A percentile compares a stretch with the other conserved stretches of the same genome.
Evolutionary conservation across 1,140 invertebrate genomes (phyloP).

Genomic region (Apis cerana): DNA sequence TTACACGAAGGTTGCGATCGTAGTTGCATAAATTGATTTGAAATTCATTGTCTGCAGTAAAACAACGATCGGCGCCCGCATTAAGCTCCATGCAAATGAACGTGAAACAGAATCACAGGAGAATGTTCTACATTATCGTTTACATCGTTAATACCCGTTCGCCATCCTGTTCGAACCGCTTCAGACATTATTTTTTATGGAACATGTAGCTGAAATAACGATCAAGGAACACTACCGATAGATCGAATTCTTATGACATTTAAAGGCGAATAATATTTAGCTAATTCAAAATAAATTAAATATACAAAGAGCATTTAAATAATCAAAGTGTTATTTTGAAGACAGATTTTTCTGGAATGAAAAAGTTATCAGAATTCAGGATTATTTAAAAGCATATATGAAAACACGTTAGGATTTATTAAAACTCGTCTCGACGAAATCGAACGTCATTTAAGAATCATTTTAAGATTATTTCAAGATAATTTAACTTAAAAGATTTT

Average conservation of each 20-base stretch:
- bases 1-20: slow-evolving; percentile 45
- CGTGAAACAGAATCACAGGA: slow-evolving; percentile 41
- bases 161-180: slow-evolving; percentile 14
- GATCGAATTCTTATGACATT: too few relatives aligned
- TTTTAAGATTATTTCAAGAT: too few relatives aligned
- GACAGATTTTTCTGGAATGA: too few relatives aligned
- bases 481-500: too few relatives aligned
- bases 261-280: background rate
- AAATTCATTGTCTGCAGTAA: slow-evolving; percentile 57
- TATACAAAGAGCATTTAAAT: too few relatives aligned
- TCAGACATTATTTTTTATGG: slow-evolving; percentile 32
- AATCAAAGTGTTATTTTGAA: too few relatives aligned
- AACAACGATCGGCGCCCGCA: slow-evolving; percentile 52
- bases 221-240: too few relatives aligned
- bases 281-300: too few relatives aligned
- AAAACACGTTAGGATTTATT: too few relatives aligned
- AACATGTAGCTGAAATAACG: too few relatives aligned
- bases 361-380: background rate
- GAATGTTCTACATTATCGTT: slow-evolving; percentile 58
- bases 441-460: too few relatives aligned
- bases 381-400: background rate
- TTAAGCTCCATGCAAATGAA: slow-evolving; percentile 57
- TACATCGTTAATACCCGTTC: slow-evolving; percentile 52
- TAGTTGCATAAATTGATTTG: slow-evolving; percentile 52
- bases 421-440: too few relatives aligned